A percentile compares a stretch with the other conserved stretches of the same genome.
These are phyloP conservation scores for Pseudopipra pipra DNA, from an alignment of 2,113 vertebrate genomes.

Conservation along the genomic window DNA sequence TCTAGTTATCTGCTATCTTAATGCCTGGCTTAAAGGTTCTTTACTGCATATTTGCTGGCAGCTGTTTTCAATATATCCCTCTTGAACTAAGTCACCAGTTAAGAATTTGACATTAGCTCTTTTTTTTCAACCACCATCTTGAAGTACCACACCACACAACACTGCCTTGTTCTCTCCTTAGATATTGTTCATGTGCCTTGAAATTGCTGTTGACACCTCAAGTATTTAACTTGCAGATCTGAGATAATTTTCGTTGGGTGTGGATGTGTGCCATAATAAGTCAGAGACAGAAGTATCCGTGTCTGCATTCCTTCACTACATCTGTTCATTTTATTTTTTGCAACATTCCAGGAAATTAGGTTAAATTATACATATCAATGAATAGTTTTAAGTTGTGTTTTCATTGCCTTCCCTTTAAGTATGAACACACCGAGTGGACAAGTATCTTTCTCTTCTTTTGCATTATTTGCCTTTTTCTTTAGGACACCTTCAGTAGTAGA, in stretches of 20 bases:
- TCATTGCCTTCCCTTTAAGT: slow-evolving; percentile 18
- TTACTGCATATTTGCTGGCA: slow-evolving; percentile 64
- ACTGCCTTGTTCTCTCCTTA: slow-evolving; percentile 53
- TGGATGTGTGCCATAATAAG: slow-evolving; percentile 48
- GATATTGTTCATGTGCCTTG: slow-evolving; percentile 61
- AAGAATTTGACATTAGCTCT: slow-evolving; percentile 61
- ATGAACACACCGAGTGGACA: neutral
- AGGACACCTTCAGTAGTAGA: neutral
- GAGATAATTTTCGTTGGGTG: slow-evolving; percentile 50
- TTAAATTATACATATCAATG: slow-evolving; percentile 38
- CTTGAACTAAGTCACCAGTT: slow-evolving; percentile 54
- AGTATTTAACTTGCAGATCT: slow-evolving; percentile 60
- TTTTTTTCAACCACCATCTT: slow-evolving; percentile 63
- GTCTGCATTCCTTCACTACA: slow-evolving; percentile 54
- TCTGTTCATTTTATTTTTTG: slow-evolving; percentile 64
- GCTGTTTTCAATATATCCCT: slow-evolving; percentile 65
- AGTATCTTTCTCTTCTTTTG: neutral
- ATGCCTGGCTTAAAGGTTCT: slow-evolving; percentile 57
- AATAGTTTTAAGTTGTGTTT: slow-evolving; percentile 29
- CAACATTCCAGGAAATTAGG: slow-evolving; percentile 63
- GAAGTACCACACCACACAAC: slow-evolving; percentile 31
- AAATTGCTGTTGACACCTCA: slow-evolving; percentile 64
- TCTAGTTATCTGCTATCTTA: slow-evolving; percentile 49
- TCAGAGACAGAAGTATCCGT: slow-evolving; percentile 57
- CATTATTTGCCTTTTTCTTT: neutral